Base-by-base conservation (phyloP, 2,797 vertebrate species). In the Coregonus sp. region DNA sequence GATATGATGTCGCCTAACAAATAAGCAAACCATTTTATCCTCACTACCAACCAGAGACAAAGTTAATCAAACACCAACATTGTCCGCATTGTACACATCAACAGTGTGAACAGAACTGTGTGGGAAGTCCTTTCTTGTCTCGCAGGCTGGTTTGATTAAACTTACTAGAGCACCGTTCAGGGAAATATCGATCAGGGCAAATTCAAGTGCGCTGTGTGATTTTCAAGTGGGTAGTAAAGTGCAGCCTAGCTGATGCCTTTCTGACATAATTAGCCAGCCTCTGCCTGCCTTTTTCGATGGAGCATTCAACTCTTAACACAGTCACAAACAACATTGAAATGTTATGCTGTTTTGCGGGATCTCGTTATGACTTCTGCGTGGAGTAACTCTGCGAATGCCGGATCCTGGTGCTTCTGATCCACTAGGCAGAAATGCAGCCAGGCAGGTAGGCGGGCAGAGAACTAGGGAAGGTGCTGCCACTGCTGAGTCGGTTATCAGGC, bases 221-320 rank as follows among this genome's bases (percentile, higher is more conserved):
- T 74, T 76, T 54, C 50, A 74, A 70, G 77, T 76, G n/a, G 63
- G 77, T 66, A 59, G 77, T 76, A 68, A 70, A 76, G 66, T 71
- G 54, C 18, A 33, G 73, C 56, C 68, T 67, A 15, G 4, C 51
- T 61, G n/a, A 78, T 68, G 31, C 35, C 4, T 70, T 47, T 75
- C 67, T 37, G 78, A 75, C 35, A 59, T 59, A 33, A 77, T 75
- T 74, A 76, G 25, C 54, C 16, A 0, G 50, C 40, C 52, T 61
- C 73, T 31, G 14, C 47, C 40, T 73, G 20, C 20, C 3, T 20
- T 63, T 54, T 52, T 11, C 18, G 47, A 5, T 18, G 12, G 15
- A 59, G 29, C 11, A n/a, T 16, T 40, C 25, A 59, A 15, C 69
- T 67, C 80, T 70, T 33, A 52, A 56, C 65, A 29, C 1, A 37